Base-by-base conservation (phyloP, 1,140 invertebrate species). In the Drosophila insularis region DNA sequence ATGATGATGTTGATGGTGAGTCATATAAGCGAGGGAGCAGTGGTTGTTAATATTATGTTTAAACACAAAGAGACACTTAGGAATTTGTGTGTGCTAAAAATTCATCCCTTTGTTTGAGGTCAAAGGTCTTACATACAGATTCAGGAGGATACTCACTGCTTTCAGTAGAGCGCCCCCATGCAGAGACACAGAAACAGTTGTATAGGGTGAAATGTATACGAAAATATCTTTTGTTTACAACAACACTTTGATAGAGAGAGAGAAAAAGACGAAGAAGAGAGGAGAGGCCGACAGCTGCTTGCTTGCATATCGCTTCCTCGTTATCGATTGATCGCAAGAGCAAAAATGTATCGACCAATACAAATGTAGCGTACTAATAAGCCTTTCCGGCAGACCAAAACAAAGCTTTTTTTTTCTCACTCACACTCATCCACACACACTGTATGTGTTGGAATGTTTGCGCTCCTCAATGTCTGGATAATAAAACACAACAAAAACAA, bases 391-490 rank as follows among this genome's bases (percentile, higher is more conserved):
- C 35, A 7, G 11, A n/a, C 17, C 32, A 59, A 74, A 74, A 71
- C 68, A 68, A 64, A 73, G 71, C 37, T 59, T 32, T 55, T 71
- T 71, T 68, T 78, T 71, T 35, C 27, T 17, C 62, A 53, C 68
- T 55, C 61, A 67, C 64, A 54, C 50, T 58, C 37, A 11, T 19
- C 19, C 35, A 46, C 32, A 46, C 27, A n/a, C 32, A 39, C 35
- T 23, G 21, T 73, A 50, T 74, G 65, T 32, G 37, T 54, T 35
- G 53, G 39, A 68, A 56, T 74, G 63, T 56, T 69, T 74, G 74
- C 67, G 35, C 62, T 64, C 43, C 63, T 32, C 65, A 27, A 32
- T 43, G 69, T 67, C 17, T 68, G 40, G 50, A 50, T 27, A 61
- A 65, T 74, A 68, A 32, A 7, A 37, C 32, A 60, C 50, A 68